Evolutionary conservation across 2,113 vertebrate genomes (phyloP).

Genomic region (Phyllostomus discolor): DNA sequence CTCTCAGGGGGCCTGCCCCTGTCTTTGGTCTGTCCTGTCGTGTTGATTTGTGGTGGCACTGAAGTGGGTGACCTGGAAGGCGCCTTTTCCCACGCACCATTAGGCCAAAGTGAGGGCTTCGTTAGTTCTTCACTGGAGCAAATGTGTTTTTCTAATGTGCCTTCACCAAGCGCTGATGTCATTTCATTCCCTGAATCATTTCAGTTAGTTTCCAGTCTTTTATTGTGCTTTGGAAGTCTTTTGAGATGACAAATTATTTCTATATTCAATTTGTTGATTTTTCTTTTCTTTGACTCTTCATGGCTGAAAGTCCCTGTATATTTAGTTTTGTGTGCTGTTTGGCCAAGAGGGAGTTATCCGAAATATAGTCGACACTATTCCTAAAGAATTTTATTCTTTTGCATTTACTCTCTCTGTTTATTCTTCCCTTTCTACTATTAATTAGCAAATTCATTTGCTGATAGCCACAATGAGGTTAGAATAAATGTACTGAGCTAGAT

Average conservation of each 20-base stretch:
- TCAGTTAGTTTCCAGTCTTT: constrained; percentile 39
- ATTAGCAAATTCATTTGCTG: constrained; percentile 60
- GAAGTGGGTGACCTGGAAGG: neutral
- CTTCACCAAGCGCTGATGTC: neutral
- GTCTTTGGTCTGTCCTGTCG: neutral
- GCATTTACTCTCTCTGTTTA: neutral
- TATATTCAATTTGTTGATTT: neutral
- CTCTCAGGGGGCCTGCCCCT: neutral
- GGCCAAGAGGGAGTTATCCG: neutral
- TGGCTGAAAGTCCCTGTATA: neutral
- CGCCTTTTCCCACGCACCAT: neutral
- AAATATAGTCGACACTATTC: constrained; percentile 6
- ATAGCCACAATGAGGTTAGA: constrained; percentile 47
- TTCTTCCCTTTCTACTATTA: constrained; percentile 56
- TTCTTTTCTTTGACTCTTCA: constrained; percentile 11
- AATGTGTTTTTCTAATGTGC: constrained; percentile 37
- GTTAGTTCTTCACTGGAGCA: constrained; percentile 31
- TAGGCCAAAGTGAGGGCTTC: constrained; percentile 30
- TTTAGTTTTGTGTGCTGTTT: constrained; percentile 9
- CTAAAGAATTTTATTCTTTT: constrained; percentile 27
- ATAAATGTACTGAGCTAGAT: constrained; percentile 27
- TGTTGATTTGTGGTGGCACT: neutral
- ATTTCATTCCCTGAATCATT: constrained; percentile 44
- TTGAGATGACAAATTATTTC: constrained; percentile 42
- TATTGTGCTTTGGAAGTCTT: constrained; percentile 7